Base-by-base conservation (phyloP, 2,888 invertebrate genomes). In the Himalopsyche tibetana region DNA sequence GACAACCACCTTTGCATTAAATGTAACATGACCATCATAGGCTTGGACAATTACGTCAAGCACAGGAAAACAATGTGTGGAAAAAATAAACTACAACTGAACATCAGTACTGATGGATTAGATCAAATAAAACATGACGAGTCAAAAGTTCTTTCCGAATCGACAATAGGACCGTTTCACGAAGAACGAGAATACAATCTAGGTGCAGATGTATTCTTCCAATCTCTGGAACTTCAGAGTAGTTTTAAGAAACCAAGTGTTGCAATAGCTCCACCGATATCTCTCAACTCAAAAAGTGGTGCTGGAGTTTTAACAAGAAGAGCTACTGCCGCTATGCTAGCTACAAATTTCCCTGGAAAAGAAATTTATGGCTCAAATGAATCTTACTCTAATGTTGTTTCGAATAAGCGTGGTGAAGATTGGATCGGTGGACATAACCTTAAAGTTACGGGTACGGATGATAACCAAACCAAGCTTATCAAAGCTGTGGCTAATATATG, bases 1-100 rank as follows among this genome's bases (percentile, higher is more conserved):
- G 96, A 97, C 91, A 95, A 94, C 5, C 98, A 98, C 90, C 94
- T 97, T 88, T 98, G 98, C 92, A 95, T 98, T 90, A 97, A 96
- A 90, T 98, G 98, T 92, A 96, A 96, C 89, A 91, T 94, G 28
- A 97, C 98, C 4, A 95, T 98, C 87, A 92, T 95, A 56, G 98
- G 98, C 0, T 93, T 98, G n/a, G 96, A 96, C 74, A 96, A 96
- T 91, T 98, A 98, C 91, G 95, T 98, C 42, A 94, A 94, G 63
- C 98, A 98, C 90, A 95, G 98, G 79, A 97, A 97, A 90, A 92
- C 94, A 55, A 94, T 94, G 89, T 97, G 97, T 89, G 92, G 93
- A 42, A 93, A 93, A 91, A 51, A 81, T 55, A 90, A 90, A 83
- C 55, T 55, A 17, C 82, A 56, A 42, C 81, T 80, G 15, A 85